These are phyloP conservation scores for Pipistrellus pipistrellus DNA, from an alignment of 2,797 vertebrate genomes.

Conservation along the genomic window DNA sequence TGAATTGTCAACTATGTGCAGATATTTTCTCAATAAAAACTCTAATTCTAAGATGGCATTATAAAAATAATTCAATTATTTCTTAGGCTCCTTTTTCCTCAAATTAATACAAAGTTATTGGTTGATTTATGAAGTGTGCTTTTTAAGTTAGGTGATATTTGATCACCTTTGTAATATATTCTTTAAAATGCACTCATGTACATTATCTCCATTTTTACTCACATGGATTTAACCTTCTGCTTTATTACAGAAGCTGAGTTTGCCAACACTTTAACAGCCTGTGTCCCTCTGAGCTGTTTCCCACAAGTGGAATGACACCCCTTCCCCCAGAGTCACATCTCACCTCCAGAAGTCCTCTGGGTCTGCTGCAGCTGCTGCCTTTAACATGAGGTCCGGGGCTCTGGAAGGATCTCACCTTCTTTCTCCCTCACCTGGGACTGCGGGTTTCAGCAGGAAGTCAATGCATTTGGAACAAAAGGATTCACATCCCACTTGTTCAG, in stretches of 20 bases:
- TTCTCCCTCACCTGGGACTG: not conserved
- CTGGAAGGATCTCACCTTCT: not conserved
- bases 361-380: not conserved
- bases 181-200: not conserved
- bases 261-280: not conserved
- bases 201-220: not conserved
- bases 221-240: not conserved
- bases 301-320: not conserved
- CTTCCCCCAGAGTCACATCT: not conserved
- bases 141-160: not conserved
- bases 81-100: not conserved
- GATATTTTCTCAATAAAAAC: slow-evolving; percentile 3
- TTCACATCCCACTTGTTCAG: not conserved
- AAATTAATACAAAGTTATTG: not conserved
- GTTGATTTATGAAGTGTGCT: not conserved
- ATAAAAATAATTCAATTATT: not conserved
- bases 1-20: not conserved
- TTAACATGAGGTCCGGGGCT: not conserved
- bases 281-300: not conserved
- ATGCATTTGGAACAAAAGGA: not conserved
- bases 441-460: not conserved
- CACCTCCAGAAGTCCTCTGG: not conserved
- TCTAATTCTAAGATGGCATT: slow-evolving; percentile 13
- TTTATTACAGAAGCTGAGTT: not conserved
- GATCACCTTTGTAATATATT: not conserved